Conservation (phyloP, 92 coral and sea anemone genomes). For the Epizoanthus illoricatus region DNA sequence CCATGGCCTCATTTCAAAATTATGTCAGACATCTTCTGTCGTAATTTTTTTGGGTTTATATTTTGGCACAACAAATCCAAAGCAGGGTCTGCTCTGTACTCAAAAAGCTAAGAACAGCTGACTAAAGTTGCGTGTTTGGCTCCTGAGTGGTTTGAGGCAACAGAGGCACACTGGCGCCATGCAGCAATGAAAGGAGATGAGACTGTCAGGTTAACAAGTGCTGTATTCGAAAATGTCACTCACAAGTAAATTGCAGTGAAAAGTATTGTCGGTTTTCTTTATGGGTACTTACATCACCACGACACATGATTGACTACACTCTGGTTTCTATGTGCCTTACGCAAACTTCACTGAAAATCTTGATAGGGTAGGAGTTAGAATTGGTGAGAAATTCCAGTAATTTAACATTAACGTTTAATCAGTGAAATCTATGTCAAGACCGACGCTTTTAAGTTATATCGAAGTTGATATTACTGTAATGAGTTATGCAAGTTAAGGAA, state of each 20-base stretch:
- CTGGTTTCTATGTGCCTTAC: not conserved
- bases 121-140: slow-evolving; percentile 18
- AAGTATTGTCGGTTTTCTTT: slow-evolving; percentile 8
- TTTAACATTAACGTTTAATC: slow-evolving; percentile 8
- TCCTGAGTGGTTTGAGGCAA: slow-evolving; percentile 6
- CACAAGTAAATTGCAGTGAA: slow-evolving; percentile 2
- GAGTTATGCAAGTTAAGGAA: not conserved
- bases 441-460: not conserved
- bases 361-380: slow-evolving; percentile 29
- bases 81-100: not conserved
- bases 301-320: not conserved
- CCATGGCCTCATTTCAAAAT: no score
- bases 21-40: no score
- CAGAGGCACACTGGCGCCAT: slow-evolving; percentile 15
- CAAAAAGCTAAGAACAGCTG: not conserved
- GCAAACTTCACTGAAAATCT: not conserved
- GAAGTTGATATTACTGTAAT: not conserved
- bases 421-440: not conserved
- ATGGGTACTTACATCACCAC: not conserved
- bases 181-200: not conserved
- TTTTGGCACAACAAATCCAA: not conserved
- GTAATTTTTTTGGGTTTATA: no score
- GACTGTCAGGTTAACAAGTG: slow-evolving; percentile 17
- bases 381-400: slow-evolving; percentile 9
- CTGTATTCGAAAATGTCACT: slow-evolving; percentile 9